Conservation (phyloP, 2,113 vertebrate genomes). For the Oxygymnocypris stewartii region DNA sequence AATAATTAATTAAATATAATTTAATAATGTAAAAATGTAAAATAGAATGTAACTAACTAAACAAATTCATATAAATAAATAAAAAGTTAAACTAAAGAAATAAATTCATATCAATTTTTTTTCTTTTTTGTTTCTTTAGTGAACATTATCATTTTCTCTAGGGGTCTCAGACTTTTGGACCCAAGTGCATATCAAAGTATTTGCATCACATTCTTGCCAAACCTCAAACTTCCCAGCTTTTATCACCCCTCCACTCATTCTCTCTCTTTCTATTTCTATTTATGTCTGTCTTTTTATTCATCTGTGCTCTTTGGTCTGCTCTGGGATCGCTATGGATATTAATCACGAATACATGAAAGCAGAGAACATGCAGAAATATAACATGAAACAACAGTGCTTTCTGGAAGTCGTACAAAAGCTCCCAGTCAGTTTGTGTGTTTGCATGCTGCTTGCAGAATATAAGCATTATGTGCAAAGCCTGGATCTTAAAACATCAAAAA, state of each 20-base stretch:
- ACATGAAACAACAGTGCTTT: background rate
- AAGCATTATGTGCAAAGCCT: background rate
- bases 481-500: background rate
- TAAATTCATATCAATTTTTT: too few species aligned
- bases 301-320: slow-evolving; percentile 7
- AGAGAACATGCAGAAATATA: background rate
- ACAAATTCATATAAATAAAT: too few species aligned
- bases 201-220: background rate
- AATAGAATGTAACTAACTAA: too few species aligned
- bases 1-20: too few species aligned
- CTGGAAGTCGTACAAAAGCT: background rate
- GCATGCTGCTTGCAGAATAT: background rate
- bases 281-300: background rate
- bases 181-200: background rate
- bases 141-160: too few species aligned
- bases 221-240: background rate
- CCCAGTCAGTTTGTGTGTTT: background rate
- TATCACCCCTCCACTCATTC: background rate
- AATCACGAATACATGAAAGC: background rate
- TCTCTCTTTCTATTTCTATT: slow-evolving; percentile 4
- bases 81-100: too few species aligned
- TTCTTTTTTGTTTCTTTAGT: too few species aligned
- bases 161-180: slow-evolving; percentile 17
- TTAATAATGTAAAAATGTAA: too few species aligned
- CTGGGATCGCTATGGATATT: background rate